A percentile compares a stretch with the other conserved stretches of the same genome.
Evolutionary conservation across 2,888 invertebrate genomes (phyloP).

Genomic region (Nomada ruficornis): DNA sequence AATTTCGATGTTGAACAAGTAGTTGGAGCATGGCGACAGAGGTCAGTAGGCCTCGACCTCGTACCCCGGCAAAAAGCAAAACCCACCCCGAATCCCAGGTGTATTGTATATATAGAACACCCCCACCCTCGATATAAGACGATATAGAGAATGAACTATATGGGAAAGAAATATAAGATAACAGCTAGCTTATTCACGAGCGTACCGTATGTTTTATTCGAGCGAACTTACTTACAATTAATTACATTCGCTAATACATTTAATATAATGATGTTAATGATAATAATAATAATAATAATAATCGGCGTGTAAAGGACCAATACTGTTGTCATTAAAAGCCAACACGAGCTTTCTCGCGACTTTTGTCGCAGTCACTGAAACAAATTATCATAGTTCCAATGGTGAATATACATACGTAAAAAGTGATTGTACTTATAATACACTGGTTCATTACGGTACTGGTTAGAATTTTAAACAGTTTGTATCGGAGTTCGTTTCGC

Average conservation of each 20-base stretch:
- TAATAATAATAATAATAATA: neutral
- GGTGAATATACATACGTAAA: neutral
- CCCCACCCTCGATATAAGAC: constrained; percentile 48
- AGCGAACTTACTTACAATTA: neutral
- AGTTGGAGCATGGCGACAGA: constrained; percentile 68
- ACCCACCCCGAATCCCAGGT: constrained; percentile 70
- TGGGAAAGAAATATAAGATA: constrained; percentile 11
- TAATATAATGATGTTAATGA: neutral
- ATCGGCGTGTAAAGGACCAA: constrained; percentile 21
- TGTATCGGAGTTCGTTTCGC: neutral
- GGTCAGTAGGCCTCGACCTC: constrained; percentile 71
- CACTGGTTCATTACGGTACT: neutral
- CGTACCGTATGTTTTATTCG: constrained; percentile 36
- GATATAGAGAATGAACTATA: constrained; percentile 35
- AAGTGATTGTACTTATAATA: neutral
- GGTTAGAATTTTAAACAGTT: neutral
- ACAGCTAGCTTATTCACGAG: constrained; percentile 26
- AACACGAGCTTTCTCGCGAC: constrained; percentile 2
- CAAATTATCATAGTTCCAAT: neutral
- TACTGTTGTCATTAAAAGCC: constrained; percentile 1
- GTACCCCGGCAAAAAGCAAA: constrained; percentile 74
- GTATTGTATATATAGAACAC: constrained; percentile 73
- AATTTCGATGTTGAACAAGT: constrained; percentile 19
- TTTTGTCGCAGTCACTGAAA: neutral
- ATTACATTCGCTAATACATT: too few species aligned